phyloP scores from a whole-genome alignment of 2,888 invertebrate genomes.

The Catocala fraxini region DNA sequence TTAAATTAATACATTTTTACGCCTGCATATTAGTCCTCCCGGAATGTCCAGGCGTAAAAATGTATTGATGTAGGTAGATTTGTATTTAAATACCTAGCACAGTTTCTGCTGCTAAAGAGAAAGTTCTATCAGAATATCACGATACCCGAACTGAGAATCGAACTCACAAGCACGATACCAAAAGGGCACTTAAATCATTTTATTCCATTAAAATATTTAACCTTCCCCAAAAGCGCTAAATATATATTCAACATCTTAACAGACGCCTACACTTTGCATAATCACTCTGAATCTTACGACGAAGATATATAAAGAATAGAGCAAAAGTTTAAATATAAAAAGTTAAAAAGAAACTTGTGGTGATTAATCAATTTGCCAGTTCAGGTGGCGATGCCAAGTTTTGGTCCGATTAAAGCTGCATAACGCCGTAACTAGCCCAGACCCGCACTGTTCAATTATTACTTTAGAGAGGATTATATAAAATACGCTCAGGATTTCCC shows the following conservation, averaged over 20 bases:
- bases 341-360: constrained; percentile 40
- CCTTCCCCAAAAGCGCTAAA: too few relatives aligned
- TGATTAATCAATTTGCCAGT: constrained; percentile 58
- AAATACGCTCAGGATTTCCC: constrained; percentile 29
- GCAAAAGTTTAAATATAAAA: constrained; percentile 7
- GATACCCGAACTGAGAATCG: too few relatives aligned
- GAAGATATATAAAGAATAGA: constrained; percentile 4
- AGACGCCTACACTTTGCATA: neutral
- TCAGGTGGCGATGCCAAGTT: constrained; percentile 49
- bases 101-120: too few relatives aligned
- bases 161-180: too few relatives aligned
- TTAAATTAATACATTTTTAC: too few relatives aligned
- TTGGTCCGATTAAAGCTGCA: constrained; percentile 47
- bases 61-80: too few relatives aligned
- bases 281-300: constrained; percentile 1
- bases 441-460: constrained; percentile 42
- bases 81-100: too few relatives aligned
- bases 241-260: neutral
- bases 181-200: too few relatives aligned
- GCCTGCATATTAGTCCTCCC: too few relatives aligned
- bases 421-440: constrained; percentile 31
- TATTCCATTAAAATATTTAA: too few relatives aligned
- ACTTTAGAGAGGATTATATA: constrained; percentile 29
- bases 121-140: too few relatives aligned
- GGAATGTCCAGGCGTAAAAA: too few relatives aligned